These are phyloP conservation scores for Maniola jurtina DNA, from an alignment of 1,140 invertebrate species.

Conservation along the genomic window DNA sequence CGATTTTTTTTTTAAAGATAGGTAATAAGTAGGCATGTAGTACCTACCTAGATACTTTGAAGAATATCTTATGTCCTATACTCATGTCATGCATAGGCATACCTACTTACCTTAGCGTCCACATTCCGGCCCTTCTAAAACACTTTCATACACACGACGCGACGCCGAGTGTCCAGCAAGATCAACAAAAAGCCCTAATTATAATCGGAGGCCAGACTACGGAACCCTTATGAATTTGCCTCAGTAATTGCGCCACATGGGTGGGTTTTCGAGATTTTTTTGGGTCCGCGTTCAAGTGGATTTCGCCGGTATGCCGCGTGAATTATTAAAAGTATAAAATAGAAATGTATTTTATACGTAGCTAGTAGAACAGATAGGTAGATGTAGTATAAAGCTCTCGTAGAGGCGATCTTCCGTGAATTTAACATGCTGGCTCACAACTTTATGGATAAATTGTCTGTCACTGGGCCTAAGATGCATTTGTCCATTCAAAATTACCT, in stretches of 20 bases:
- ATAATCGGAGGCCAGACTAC: slow-evolving; percentile 33
- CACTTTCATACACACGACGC: background rate
- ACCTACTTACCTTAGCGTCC: no score
- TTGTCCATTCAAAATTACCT: no score
- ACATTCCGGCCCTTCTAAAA: background rate
- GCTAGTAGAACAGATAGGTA: background rate
- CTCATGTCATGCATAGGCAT: no score
- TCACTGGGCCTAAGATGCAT: no score
- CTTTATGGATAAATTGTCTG: no score
- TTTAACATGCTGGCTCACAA: no score
- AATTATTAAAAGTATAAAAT: slow-evolving; percentile 73
- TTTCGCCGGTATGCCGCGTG: slow-evolving; percentile 57
- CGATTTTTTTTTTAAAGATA: no score
- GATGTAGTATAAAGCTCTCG: no score
- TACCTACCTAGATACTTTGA: no score
- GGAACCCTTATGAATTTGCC: slow-evolving; percentile 56
- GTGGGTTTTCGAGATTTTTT: slow-evolving; percentile 72
- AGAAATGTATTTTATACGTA: slow-evolving; percentile 36
- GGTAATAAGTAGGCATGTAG: no score
- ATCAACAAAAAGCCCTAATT: slow-evolving; percentile 39
- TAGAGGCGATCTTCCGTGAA: no score
- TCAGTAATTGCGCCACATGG: slow-evolving; percentile 65
- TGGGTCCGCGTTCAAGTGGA: slow-evolving; percentile 67
- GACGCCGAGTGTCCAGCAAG: background rate
- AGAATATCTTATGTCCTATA: no score